Conservation (phyloP, 2,113 vertebrate genomes). For the Saguinus midas region DNA sequence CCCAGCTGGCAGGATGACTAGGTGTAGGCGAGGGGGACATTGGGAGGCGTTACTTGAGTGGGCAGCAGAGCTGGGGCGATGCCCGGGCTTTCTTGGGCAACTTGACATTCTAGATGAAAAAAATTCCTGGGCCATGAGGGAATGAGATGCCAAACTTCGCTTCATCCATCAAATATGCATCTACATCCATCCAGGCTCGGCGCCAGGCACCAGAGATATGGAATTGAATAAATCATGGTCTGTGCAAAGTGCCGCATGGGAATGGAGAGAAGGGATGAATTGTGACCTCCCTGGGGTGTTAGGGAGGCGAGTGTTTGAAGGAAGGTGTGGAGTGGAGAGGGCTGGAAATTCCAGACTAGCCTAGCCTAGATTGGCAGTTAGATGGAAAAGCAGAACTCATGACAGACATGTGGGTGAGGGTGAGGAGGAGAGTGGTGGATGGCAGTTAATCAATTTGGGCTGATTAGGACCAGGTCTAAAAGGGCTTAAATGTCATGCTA, state of each 20-base stretch:
- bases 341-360: neutral
- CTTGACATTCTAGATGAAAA: constrained; percentile 32
- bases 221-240: neutral
- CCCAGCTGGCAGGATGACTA: neutral
- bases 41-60: neutral
- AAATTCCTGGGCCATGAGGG: neutral
- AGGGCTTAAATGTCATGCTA: neutral
- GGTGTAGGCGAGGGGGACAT: neutral
- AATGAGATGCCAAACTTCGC: constrained; percentile 29
- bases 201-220: neutral
- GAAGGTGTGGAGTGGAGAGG: neutral
- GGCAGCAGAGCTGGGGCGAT: neutral
- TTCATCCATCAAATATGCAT: constrained; percentile 6
- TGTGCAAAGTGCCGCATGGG: neutral
- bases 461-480: neutral
- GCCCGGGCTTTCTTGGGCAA: constrained; percentile 44
- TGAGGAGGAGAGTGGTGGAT: neutral
- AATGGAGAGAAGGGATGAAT: neutral
- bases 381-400: neutral
- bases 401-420: neutral
- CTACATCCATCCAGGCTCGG: neutral
- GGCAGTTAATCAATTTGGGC: neutral
- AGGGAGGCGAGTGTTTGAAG: neutral
- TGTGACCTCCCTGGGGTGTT: neutral
- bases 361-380: rapidly evolving